A percentile compares a stretch with the other conserved stretches of the same genome.
phyloP scores from a whole-genome alignment of 2,888 invertebrate genomes.

The Belgica antarctica region DNA sequence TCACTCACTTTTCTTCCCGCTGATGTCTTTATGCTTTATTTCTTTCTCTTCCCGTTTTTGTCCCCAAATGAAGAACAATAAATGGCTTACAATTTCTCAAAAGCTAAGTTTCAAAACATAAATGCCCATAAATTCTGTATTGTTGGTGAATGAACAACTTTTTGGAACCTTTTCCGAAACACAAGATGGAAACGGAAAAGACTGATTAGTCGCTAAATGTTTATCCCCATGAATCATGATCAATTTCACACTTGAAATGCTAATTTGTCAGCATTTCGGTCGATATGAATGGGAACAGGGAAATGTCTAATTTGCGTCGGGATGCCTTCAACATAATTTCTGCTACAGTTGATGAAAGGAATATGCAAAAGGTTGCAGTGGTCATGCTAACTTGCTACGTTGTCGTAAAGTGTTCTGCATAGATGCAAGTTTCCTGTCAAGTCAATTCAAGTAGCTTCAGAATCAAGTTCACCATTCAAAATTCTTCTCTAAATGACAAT shows the following conservation, averaged over 20 bases:
- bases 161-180: background rate
- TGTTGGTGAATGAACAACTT: background rate
- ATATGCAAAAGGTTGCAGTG: background rate
- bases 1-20: background rate
- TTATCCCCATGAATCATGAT: background rate
- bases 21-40: background rate
- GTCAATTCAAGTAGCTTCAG: too few species aligned
- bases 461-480: too few species aligned
- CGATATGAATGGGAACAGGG: too few species aligned
- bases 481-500: too few species aligned
- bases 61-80: background rate
- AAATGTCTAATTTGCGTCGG: too few species aligned
- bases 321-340: too few species aligned
- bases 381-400: too few species aligned
- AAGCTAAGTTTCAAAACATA: background rate
- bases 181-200: too few species aligned
- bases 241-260: slow-evolving; percentile 3
- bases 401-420: too few species aligned
- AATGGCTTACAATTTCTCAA: background rate
- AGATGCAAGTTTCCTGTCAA: too few species aligned
- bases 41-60: background rate
- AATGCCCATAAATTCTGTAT: background rate
- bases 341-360: background rate
- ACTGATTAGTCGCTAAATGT: too few species aligned
- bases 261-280: slow-evolving; percentile 2